Evolutionary conservation across 2,797 vertebrate genomes (phyloP).

Genomic region (Ibycter americanus): DNA sequence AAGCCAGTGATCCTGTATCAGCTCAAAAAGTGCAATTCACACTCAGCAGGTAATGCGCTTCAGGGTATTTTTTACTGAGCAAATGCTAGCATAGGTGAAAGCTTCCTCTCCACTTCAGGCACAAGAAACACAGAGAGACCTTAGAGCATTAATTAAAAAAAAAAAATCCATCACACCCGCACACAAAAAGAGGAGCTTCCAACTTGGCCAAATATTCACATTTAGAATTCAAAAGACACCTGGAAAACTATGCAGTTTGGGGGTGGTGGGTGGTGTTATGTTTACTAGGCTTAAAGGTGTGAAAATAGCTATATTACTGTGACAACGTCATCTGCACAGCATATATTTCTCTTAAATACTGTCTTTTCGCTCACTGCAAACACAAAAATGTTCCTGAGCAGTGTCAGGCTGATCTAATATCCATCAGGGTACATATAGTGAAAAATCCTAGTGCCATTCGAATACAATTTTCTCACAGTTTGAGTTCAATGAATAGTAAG

Average conservation of each 20-base stretch:
- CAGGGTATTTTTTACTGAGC: background rate
- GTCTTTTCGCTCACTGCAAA: background rate
- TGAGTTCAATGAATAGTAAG: background rate
- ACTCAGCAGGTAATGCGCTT: background rate
- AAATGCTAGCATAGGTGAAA: background rate
- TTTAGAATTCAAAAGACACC: background rate
- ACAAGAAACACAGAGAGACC: background rate
- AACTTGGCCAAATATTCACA: background rate
- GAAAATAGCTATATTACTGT: background rate
- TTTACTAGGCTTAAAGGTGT: background rate
- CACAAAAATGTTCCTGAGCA: background rate
- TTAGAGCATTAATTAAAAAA: background rate
- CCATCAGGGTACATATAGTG: background rate
- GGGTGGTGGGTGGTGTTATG: rapidly evolving
- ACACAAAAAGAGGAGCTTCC: background rate
- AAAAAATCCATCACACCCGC: background rate
- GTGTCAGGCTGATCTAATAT: background rate
- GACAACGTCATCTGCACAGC: background rate
- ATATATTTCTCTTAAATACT: background rate
- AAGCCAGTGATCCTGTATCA: background rate
- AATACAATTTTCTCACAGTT: background rate
- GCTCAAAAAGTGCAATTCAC: background rate
- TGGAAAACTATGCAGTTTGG: background rate
- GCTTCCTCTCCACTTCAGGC: background rate
- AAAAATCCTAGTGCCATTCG: background rate